Conservation (phyloP, 2,797 vertebrate genomes). For the Carcharodon carcharias region DNA sequence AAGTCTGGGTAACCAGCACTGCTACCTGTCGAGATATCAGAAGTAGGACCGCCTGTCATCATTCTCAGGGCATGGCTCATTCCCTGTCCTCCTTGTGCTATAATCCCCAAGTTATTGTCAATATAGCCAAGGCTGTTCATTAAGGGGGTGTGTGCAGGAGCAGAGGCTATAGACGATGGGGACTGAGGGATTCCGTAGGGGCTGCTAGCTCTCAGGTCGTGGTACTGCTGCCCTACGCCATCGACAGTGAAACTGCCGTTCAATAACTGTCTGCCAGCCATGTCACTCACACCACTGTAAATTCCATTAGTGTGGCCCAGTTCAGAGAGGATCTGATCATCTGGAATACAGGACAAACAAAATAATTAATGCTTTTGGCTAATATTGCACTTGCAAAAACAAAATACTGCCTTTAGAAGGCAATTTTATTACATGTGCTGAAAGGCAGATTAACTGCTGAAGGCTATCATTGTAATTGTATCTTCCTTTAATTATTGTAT, state of each 20-base stretch:
- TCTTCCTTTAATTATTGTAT: neutral
- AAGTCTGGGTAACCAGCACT: conserved; percentile 98
- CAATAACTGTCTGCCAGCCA: conserved; percentile 69
- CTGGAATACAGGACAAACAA: conserved; percentile 53
- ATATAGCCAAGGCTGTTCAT: conserved; percentile 89
- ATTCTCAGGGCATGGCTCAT: conserved; percentile 84
- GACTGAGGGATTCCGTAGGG: conserved; percentile 92
- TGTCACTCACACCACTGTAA: conserved; percentile 76
- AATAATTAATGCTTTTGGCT: neutral
- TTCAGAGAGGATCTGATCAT: conserved; percentile 93
- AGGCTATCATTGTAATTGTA: neutral
- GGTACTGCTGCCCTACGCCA: conserved; percentile 78
- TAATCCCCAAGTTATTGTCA: conserved; percentile 73
- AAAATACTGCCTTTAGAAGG: conserved; percentile 43
- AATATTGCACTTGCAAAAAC: conserved; percentile 41
- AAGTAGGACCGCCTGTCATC: conserved; percentile 86
- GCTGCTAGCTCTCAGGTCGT: conserved; percentile 85
- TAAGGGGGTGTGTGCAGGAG: conserved; percentile 83
- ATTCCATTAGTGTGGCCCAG: conserved; percentile 81
- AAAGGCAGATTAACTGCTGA: neutral
- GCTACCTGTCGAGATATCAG: conserved; percentile 95
- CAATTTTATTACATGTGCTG: neutral
- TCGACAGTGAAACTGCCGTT: conserved; percentile 84
- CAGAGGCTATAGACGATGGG: conserved; percentile 85
- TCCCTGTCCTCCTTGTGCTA: conserved; percentile 73